These are phyloP conservation scores for Nothoprocta pentlandii DNA, from an alignment of 2,113 vertebrate species.

Conservation along the genomic window DNA sequence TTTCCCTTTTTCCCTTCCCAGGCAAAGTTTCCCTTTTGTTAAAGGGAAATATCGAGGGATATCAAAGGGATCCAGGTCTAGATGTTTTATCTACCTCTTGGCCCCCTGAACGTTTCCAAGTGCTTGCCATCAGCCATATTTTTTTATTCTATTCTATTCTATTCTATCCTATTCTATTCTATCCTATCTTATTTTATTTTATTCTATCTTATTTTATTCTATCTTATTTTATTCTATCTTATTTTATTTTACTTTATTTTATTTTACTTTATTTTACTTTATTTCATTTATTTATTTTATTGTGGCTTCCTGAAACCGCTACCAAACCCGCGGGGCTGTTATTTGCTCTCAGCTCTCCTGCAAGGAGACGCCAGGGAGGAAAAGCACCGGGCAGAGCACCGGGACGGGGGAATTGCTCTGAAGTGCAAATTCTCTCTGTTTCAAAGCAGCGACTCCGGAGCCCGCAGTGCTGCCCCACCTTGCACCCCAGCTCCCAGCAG, in stretches of 20 bases:
- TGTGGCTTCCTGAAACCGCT: neutral
- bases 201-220: no score
- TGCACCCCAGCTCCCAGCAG: neutral
- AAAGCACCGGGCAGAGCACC: neutral
- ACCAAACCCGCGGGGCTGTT: neutral
- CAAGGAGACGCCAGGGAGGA: neutral
- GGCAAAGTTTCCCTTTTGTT: neutral
- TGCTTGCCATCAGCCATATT: neutral
- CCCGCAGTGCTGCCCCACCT: neutral
- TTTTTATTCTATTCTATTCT: neutral
- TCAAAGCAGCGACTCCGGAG: neutral
- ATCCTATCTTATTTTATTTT: no score
- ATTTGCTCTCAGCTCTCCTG: neutral
- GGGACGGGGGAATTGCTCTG: neutral
- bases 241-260: no score
- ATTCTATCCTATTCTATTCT: no score
- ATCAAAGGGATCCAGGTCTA: neutral
- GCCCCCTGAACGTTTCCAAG: accelerated
- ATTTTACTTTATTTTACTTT: no score
- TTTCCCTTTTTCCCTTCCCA: no score
- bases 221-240: neutral
- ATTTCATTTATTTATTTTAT: no score
- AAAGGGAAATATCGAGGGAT: neutral
- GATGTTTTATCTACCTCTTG: neutral
- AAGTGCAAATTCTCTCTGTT: neutral